Conservation (phyloP, 2,888 invertebrate genomes). For the Drosophila recens region DNA sequence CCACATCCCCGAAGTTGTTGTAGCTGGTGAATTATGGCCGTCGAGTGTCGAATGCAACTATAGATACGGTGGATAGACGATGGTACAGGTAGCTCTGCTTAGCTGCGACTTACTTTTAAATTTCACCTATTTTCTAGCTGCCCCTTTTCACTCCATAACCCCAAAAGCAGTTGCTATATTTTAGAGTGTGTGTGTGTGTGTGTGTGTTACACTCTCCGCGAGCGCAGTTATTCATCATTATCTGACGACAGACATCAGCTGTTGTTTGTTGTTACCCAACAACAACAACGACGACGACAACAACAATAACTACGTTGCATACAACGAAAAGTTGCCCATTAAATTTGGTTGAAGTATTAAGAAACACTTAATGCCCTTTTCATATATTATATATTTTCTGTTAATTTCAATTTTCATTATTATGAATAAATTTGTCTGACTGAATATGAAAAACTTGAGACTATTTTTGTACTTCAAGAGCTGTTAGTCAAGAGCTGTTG, state of each 20-base stretch:
- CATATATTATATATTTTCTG: neutral
- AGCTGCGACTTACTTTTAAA: constrained; percentile 59
- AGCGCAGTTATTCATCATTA: constrained; percentile 71
- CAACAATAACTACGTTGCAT: constrained; percentile 40
- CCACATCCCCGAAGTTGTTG: neutral
- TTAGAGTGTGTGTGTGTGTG: constrained; percentile 9
- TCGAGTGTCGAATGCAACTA: constrained; percentile 64
- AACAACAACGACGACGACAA: constrained; percentile 38
- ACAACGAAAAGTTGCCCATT: constrained; percentile 42
- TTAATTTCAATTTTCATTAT: no score
- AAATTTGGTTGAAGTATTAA: neutral
- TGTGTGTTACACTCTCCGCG: constrained; percentile 45
- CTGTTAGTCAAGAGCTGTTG: neutral
- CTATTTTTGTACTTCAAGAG: neutral
- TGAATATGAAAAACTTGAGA: no score
- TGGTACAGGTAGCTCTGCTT: constrained; percentile 28
- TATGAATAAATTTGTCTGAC: no score
- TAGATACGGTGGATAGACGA: constrained; percentile 33
- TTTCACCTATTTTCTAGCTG: constrained; percentile 55
- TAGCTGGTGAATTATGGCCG: constrained; percentile 54
- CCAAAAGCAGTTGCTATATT: constrained; percentile 1
- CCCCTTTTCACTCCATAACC: neutral
- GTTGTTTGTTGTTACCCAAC: constrained; percentile 65
- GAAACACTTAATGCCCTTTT: constrained; percentile 11
- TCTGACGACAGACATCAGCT: constrained; percentile 70